phyloP scores from a whole-genome alignment of 1,140 invertebrate species.

The Arion vulgaris region DNA sequence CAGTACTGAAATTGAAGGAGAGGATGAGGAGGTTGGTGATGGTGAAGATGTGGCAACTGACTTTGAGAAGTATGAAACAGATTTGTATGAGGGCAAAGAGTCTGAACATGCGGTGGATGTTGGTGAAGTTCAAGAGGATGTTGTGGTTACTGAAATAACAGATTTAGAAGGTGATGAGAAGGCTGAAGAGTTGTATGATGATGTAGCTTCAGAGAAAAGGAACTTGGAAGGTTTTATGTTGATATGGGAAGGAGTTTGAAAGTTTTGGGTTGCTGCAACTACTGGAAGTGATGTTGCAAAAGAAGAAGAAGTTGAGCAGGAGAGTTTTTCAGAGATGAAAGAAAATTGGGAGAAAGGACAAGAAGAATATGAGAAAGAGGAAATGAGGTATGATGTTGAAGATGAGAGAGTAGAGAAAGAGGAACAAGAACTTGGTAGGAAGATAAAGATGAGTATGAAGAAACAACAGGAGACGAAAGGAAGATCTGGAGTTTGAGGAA shows the following conservation, averaged over 20 bases:
- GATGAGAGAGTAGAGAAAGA: slow-evolving; percentile 23
- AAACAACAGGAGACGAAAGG: background rate
- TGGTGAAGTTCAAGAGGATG: background rate
- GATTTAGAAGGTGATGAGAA: background rate
- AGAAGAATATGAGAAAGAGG: background rate
- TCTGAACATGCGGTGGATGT: slow-evolving; percentile 5
- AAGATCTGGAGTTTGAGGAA: background rate
- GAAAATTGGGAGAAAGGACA: background rate
- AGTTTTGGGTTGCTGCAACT: slow-evolving; percentile 29
- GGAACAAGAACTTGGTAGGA: slow-evolving; percentile 26
- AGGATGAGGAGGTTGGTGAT: background rate
- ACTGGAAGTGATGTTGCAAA: slow-evolving; percentile 26
- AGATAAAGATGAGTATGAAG: background rate
- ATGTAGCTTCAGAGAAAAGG: background rate
- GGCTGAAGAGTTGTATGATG: background rate
- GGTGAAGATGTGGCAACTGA: background rate
- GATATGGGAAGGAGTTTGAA: background rate
- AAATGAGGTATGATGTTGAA: background rate
- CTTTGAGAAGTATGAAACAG: background rate
- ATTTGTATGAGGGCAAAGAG: background rate
- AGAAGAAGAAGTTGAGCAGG: slow-evolving; percentile 20
- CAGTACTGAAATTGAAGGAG: slow-evolving; percentile 32
- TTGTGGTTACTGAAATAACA: background rate
- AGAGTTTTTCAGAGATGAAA: background rate
- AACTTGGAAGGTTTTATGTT: background rate